Base-by-base conservation (phyloP, 1,140 invertebrate genomes). In the Hyposmocoma kahamanoa region DNA sequence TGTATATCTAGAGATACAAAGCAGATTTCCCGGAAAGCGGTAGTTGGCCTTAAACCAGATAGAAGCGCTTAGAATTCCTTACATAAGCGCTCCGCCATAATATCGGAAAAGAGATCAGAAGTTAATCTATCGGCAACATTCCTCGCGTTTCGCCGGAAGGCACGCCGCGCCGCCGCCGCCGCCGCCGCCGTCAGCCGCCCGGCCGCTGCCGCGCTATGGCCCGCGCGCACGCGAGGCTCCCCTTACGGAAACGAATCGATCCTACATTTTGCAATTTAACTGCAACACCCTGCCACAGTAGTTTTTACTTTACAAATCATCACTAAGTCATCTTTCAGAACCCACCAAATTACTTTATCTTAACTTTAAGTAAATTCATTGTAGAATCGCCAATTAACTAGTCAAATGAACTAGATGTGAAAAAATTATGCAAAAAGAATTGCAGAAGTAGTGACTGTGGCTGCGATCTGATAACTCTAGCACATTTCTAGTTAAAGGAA, bases 71-170 rank as follows among this genome's bases (percentile, higher is more conserved):
- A 80, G 72, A 80, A 79, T 82, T 79, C 70, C 76, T 79, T 77
- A 75, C 70, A 79, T 80, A 82, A 79, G 66, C 69, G 65, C 62
- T 70, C 47, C 54, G 68, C 71, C 70, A 74, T 84, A 79, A 81
- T 84, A 84, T 84, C 78, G 76, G 76, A 74, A 82, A 84, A 82
- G 78, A 84, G 78, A 84, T 82, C 80, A 84, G 78, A 82, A 84
- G 80, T 84, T 84, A 84, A 84, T 84, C 76, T 84, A 84, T 84
- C 78, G 78, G 75, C 78, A 84, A 82, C 76, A 84, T 82, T 84
- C 72, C 72, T 72, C 67, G 76, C 70, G 70, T 77, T 82, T 77
- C 62, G 78, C 78, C 78, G 80, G 80, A 82, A 84, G 78, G 80
- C 78, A 84, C 42, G 65, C 58, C 59, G 54, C 61, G 62, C 56